Percentiles rank a stretch among this genome's conserved stretches.
phyloP scores from a whole-genome alignment of 64 coral and sea anemone species.

The Porites australiensis region DNA sequence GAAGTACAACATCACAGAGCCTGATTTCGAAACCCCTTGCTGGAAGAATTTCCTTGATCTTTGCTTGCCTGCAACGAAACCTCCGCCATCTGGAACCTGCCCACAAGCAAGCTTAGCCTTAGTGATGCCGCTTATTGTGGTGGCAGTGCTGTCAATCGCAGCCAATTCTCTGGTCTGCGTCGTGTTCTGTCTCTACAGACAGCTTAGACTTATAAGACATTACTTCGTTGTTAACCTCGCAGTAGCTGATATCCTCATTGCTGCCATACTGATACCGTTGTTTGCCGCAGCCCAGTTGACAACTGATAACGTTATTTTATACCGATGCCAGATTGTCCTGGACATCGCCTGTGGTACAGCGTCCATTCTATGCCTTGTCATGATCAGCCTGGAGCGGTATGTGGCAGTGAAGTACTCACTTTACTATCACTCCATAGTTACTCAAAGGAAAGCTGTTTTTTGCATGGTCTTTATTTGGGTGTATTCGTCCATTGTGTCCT shows the following conservation, averaged over 20 bases:
- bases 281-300: slow-evolving; percentile 63
- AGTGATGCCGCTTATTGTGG: slow-evolving; percentile 48
- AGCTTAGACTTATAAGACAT: slow-evolving; percentile 84
- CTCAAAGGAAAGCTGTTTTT: slow-evolving; percentile 58
- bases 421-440: slow-evolving; percentile 67
- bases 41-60: slow-evolving; percentile 74
- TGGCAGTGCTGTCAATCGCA: slow-evolving; percentile 57
- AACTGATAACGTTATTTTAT: slow-evolving; percentile 43
- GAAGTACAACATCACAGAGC: slow-evolving; percentile 13
- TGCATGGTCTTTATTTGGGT: slow-evolving; percentile 70
- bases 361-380: slow-evolving; percentile 72
- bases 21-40: slow-evolving; percentile 55
- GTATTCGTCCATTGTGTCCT: slow-evolving; percentile 74
- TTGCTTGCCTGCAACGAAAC: not conserved
- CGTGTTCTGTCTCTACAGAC: slow-evolving; percentile 81
- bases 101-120: not conserved
- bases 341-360: slow-evolving; percentile 85
- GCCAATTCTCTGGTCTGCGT: slow-evolving; percentile 77
- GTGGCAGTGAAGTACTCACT: slow-evolving; percentile 79
- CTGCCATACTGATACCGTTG: slow-evolving; percentile 60
- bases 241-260: slow-evolving; percentile 78
- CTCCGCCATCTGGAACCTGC: not conserved
- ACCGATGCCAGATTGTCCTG: slow-evolving; percentile 59
- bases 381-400: slow-evolving; percentile 83
- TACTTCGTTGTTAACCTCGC: slow-evolving; percentile 93